Base-by-base conservation (phyloP, 2,113 vertebrate genomes). In the Globicephala melas region DNA sequence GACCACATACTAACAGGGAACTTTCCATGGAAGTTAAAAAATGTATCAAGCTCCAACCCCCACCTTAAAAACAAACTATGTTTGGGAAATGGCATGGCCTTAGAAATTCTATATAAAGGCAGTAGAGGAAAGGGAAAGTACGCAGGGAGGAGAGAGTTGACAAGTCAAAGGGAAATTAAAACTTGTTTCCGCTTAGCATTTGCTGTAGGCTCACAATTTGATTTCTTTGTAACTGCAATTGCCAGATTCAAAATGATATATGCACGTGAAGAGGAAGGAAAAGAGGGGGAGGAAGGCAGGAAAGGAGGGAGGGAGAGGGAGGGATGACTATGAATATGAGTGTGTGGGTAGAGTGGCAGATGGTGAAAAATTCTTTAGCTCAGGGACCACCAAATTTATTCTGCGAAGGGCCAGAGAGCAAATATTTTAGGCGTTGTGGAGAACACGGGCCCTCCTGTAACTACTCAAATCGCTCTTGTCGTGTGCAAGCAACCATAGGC, bases 1-100 rank as follows among this genome's bases (percentile, higher is more conserved):
- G 98, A 98, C 98, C 98, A 99, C 98, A 98, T 98, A 98, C 97
- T 98, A 98, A 97, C 97, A 98, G 62, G 74, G 96, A 98, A 97
- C 97, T 98, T 98, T 97, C 97, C 91, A 89, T 36, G 95, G 95
- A 53, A 76, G 96, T 95, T 77, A 96, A 98, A 95, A 98, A 97
- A 97, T 55, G 2, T 44, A 97, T 96, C 83, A 89, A 67, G 95
- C 98, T 96, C 73, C 96, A 97, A 98, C 92, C 95, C 94, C 96
- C 93, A 98, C 94, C 96, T 97, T 94, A 84, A 89, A 96, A 95
- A 94, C 68, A 85, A 92, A 94, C 38, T 36, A 77, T 41, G 38
- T 3, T 92, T 93, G 96, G 94, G 67, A 82, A 96, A 92, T 87
- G 79, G 70, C n/a, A 50, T 31, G 47, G 94, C 92, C 79, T 97